Percentiles rank a stretch among this genome's conserved stretches.
These are phyloP conservation scores for Tubulanus polymorphus DNA, from an alignment of 2,888 invertebrate genomes.

Conservation along the genomic window DNA sequence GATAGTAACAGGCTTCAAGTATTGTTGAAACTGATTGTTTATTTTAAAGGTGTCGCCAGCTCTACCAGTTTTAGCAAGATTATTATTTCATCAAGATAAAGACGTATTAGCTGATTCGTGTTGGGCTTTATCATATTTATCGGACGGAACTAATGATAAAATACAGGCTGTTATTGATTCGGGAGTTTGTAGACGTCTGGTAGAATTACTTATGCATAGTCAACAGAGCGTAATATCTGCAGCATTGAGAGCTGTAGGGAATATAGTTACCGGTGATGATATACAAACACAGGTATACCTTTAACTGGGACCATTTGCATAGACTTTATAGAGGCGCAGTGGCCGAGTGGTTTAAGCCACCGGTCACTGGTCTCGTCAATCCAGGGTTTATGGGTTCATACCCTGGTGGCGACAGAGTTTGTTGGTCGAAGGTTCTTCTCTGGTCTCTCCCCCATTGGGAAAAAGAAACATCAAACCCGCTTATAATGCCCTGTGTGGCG, in stretches of 20 bases:
- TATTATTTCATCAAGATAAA: conserved; percentile 80
- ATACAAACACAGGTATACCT: conserved; percentile 82
- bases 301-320: too few relatives aligned
- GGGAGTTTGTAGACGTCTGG: conserved; percentile 80
- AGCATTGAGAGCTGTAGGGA: conserved; percentile 92
- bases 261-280: conserved; percentile 96
- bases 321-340: too few relatives aligned
- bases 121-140: conserved; percentile 94
- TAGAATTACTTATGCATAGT: conserved; percentile 62
- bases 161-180: conserved; percentile 96
- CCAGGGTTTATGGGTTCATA: too few relatives aligned
- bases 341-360: too few relatives aligned
- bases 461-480: too few relatives aligned
- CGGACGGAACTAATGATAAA: conserved; percentile 95
- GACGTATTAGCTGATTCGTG: conserved; percentile 92
- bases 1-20: neutral
- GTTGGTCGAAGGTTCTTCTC: too few relatives aligned
- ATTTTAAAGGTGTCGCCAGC: conserved; percentile 43
- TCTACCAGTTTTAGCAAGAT: conserved; percentile 79
- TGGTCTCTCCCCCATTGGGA: too few relatives aligned
- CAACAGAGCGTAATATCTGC: conserved; percentile 59
- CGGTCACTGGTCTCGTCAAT: too few relatives aligned
- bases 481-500: too few relatives aligned
- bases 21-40: neutral
- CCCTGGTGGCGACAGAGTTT: too few relatives aligned